Conservation (phyloP, 2,797 vertebrate genomes). For the Channallabes apus region DNA sequence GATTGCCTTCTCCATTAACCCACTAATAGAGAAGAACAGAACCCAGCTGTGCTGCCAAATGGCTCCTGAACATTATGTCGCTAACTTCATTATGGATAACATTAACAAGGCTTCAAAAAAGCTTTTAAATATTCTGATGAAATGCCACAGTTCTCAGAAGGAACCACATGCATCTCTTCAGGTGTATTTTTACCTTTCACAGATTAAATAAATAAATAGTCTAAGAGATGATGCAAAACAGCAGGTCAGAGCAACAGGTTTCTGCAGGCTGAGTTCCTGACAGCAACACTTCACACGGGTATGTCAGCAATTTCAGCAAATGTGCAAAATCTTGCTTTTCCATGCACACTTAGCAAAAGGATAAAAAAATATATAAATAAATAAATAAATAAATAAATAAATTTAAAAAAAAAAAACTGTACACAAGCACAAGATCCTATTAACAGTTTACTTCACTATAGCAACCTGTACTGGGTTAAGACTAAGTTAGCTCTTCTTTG, state of each 20-base stretch:
- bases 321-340: conserved; percentile 21
- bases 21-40: conserved; percentile 9
- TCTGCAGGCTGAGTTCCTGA: not conserved
- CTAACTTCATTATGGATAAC: not conserved
- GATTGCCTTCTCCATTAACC: conserved; percentile 19
- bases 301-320: not conserved
- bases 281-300: not conserved
- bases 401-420: not conserved
- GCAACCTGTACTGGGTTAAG: not conserved
- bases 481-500: not conserved
- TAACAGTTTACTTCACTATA: not conserved
- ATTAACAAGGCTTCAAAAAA: not conserved
- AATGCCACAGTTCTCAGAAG: not conserved
- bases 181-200: not conserved
- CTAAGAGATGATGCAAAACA: not conserved
- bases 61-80: not conserved
- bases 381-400: not conserved
- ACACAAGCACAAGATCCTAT: not conserved
- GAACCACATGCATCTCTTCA: too few species aligned
- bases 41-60: conserved; percentile 13
- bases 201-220: not conserved
- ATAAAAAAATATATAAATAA: not conserved
- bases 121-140: not conserved
- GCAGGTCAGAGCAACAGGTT: conserved; percentile 16
- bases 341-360: not conserved